Evolutionary conservation across 1,140 invertebrate genomes (phyloP).

Genomic region (Drosophila bifasciata): DNA sequence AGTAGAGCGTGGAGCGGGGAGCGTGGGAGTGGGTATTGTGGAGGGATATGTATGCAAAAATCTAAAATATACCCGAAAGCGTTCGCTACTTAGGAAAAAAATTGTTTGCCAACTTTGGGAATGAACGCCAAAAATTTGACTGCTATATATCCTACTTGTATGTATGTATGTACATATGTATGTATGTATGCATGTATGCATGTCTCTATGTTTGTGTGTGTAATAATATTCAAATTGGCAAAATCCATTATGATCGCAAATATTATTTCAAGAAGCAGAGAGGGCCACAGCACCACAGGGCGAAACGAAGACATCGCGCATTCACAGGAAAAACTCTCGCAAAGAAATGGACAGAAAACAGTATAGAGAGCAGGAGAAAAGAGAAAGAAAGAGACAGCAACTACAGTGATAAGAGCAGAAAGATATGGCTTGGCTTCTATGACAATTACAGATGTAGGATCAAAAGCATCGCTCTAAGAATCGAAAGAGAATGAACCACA

Average conservation of each 20-base stretch:
- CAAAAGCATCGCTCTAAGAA: too few relatives aligned
- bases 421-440: too few relatives aligned
- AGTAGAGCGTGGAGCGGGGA: not conserved
- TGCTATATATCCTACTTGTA: constrained; percentile 20
- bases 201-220: constrained; percentile 56
- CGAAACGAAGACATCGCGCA: constrained; percentile 2
- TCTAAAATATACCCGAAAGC: constrained; percentile 57
- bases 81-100: constrained; percentile 77
- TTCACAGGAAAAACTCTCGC: constrained; percentile 32
- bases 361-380: constrained; percentile 17
- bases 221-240: constrained; percentile 82
- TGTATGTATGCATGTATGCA: constrained; percentile 39
- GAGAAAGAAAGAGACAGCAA: not conserved
- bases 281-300: constrained; percentile 10
- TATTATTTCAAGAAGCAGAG: constrained; percentile 76
- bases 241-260: constrained; percentile 82
- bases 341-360: too few relatives aligned
- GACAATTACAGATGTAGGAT: too few relatives aligned
- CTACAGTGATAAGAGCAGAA: not conserved
- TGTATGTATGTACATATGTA: constrained; percentile 26
- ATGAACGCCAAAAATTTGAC: constrained; percentile 54
- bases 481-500: too few relatives aligned
- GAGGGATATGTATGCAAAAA: constrained; percentile 49
- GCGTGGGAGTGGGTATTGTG: too few relatives aligned
- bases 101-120: constrained; percentile 69